Evolutionary conservation across 2,888 invertebrate species (phyloP), one percentile per base, ranked within the genome.

Genomic region (Drosophila buzzatii): DNA sequence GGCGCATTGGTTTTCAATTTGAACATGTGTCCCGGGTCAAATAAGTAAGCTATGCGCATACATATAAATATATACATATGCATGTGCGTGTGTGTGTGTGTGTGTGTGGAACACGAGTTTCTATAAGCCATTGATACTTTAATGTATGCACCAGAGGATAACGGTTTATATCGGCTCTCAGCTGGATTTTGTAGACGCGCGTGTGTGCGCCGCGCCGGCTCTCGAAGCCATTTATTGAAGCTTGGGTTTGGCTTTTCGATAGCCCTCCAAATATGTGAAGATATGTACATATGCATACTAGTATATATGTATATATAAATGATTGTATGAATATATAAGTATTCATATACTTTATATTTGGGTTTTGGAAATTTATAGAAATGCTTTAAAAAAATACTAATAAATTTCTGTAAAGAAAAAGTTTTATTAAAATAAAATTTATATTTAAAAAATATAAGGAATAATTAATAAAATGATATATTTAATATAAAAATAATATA

Each of bases 41-140:
- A 57, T 45, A 58, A 42, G 65, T 70, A 75, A 53, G 65, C 76
- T 45, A 42, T 63, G 63, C 58, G 61, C 3, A 31, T 16, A 23
- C 7, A 45, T 3, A 23, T 3, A n/a, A 1, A 31, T 5, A 10
- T n/a, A 9, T 14, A 10, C 2, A 23, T 14, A 7, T 14, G 12
- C 44, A n/a, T 14, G 14, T 23, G n/a, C 2, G 6, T 12, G 20
- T 44, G 16, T 58, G 61, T 73, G 31, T 37, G 65, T 33, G 58
- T 67, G 58, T 53, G 10, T 37, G 52, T 35, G 14, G 56, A 20
- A 41, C 39, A 58, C 59, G 27, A 27, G 71, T 23, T 45, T 9
- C 31, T 42, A 62, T 86, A 84, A 89, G 82, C 89, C 87, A 81
- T 81, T 84, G 87, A 89, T 89, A 84, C 87, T 76, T 78, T 85